These are phyloP conservation scores for Belgica antarctica DNA, from an alignment of 2,888 invertebrate genomes.

Conservation along the genomic window DNA sequence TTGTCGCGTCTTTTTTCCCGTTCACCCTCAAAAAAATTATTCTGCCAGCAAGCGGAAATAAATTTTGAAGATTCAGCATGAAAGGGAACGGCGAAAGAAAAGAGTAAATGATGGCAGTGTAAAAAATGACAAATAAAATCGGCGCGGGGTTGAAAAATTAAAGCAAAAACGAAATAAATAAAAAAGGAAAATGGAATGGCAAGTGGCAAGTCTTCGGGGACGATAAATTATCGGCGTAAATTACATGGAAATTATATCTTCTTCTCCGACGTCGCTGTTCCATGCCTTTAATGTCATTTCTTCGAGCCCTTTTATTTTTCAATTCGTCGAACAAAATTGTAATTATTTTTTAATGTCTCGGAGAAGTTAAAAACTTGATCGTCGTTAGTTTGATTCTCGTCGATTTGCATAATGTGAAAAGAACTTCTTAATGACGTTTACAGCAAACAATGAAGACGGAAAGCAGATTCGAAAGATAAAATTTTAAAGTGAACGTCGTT, in stretches of 20 bases:
- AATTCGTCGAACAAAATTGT: conserved; percentile 42
- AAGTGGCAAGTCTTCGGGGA: conserved; percentile 30
- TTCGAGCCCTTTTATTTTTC: conserved; percentile 33
- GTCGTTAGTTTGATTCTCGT: conserved; percentile 39
- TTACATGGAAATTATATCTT: conserved; percentile 42
- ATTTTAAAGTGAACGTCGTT: not conserved
- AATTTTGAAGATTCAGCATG: conserved; percentile 13
- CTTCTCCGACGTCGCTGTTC: not conserved
- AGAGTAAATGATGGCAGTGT: not conserved
- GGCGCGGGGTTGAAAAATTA: conserved; percentile 17
- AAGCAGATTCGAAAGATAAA: not conserved
- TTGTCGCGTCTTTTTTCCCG: not conserved
- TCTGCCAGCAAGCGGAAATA: conserved; percentile 17
- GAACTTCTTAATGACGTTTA: too few relatives aligned
- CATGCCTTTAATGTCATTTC: not conserved
- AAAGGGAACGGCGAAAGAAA: not conserved
- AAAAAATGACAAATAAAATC: conserved; percentile 33
- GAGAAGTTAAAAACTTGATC: not conserved
- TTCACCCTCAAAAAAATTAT: not conserved
- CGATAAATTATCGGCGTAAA: conserved; percentile 41
- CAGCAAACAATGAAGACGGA: not conserved
- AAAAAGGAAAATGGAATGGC: conserved; percentile 23
- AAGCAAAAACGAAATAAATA: conserved; percentile 28
- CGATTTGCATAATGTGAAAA: conserved; percentile 37
- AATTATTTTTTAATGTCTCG: conserved; percentile 26